Evolutionary conservation across 2,797 vertebrate genomes (phyloP), one percentile per base, ranked within the genome.

Genomic region (Peromyscus attwateri): DNA sequence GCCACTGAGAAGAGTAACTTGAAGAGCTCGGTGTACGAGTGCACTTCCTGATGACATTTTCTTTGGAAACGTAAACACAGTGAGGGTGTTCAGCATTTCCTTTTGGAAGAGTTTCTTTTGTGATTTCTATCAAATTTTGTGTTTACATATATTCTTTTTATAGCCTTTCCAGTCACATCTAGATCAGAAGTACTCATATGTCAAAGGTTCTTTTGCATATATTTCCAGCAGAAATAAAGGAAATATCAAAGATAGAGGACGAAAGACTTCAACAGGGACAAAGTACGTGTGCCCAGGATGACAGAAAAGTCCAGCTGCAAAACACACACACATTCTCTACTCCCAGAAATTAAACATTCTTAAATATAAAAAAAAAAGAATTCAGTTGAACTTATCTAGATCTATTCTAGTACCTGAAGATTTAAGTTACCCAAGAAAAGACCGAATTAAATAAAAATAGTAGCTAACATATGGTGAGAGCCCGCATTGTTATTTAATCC

Each of bases 401-500:
- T 81, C 80, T 80, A 84, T 93, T 92, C 57, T 96, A 89, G 49
- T 85, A 73, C 29, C 17, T 89, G 77, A 89, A 12, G 29, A 87
- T 89, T 97, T 87, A 87, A 91, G 31, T 89, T 82, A 81, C 9
- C 49, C 52, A 94, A 95, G 76, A 27, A 97, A 95, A 66, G 4
- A n/a, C 3, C 81, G 4, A 77, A 97, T 70, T 89, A 82, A 94
- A 66, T 91, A 52, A 92, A 92, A 95, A 89, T 64, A 88, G 60
- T 66, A 96, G 40, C 66, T 73, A 94, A 85, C 40, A 91, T 92
- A 92, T 88, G 27, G 62, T 57, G 23, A 88, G 60, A 89, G 37
- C 13, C 17, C 92, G 12, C 64, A 34, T 90, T 95, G 31, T 95
- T 95, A 91, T 73, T 97, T 95, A 96, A 95, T 92, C 40, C 57